Percentiles rank a stretch among this genome's conserved stretches.
phyloP scores from a whole-genome alignment of 2,797 vertebrate genomes.

The Xyrichtys novacula region DNA sequence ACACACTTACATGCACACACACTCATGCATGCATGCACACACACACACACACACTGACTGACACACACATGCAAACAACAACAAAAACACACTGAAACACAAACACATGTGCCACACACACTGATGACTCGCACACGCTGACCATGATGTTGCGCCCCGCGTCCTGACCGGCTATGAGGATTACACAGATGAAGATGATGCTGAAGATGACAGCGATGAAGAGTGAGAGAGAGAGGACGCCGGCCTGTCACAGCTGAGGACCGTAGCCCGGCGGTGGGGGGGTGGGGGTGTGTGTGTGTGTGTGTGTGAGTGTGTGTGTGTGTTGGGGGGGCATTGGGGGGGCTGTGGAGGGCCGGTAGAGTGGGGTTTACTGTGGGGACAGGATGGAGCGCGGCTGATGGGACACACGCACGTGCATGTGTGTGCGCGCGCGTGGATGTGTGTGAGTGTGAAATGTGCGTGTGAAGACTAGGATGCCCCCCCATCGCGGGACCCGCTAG shows the following conservation, averaged over 20 bases:
- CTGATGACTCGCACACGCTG: conserved; percentile 46
- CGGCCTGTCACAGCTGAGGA: conserved; percentile 82
- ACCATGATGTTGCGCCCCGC: conserved; percentile 66
- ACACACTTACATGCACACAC: conserved; percentile 33
- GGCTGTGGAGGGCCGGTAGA: conserved; percentile 10
- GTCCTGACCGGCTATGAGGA: conserved; percentile 75
- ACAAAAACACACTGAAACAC: conserved; percentile 45
- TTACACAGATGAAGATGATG: conserved; percentile 66
- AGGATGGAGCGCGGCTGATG: conserved; percentile 69
- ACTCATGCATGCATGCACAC: conserved; percentile 24
- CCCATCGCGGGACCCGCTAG: conserved; percentile 81
- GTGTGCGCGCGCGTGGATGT: conserved; percentile 6
- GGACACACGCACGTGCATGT: conserved; percentile 58
- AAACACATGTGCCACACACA: conserved; percentile 52
- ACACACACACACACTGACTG: neutral
- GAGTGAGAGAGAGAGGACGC: conserved; percentile 73
- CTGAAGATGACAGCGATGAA: conserved; percentile 68
- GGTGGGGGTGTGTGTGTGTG: conserved; percentile 30
- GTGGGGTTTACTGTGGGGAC: conserved; percentile 57
- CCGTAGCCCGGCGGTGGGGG: conserved; percentile 61
- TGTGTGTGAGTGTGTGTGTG: conserved; percentile 33
- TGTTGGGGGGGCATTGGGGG: conserved; percentile 17
- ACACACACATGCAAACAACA: conserved; percentile 31
- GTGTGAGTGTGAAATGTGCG: conserved; percentile 58
- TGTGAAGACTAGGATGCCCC: conserved; percentile 77